Evolutionary conservation across 2,113 vertebrate genomes (phyloP), one percentile per base, ranked within the genome.

Genomic region (Alligator mississippiensis): DNA sequence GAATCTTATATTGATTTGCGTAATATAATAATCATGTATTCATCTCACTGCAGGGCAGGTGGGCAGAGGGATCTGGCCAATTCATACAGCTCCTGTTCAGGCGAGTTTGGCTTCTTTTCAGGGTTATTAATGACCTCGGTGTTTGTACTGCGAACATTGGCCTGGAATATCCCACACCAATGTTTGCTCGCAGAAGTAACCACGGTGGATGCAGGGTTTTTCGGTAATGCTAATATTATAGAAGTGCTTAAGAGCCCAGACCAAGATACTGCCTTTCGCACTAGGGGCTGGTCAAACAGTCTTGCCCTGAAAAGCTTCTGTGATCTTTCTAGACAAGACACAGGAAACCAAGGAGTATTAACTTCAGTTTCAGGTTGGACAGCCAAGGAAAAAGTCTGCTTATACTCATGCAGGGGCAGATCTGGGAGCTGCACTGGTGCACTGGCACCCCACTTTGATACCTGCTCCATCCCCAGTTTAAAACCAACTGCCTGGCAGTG

Each of bases 1-100:
- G 87, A 96, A 79, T 77, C 81, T 85, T 81, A 59, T 93, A 92
- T 85, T 83, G 82, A 94, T 85, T 94, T 28, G 83, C 60, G 89
- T 89, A 92, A 93, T 88, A 70, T 88, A 90, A 82, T 70, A 76
- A 25, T 80, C 80, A 68, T 70, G 62, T n/a, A 78, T 88, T 95
- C 90, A 68, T 54, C 85, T 84, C 82, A 57, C 9, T 83, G 47
- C 63, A 54, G 74, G 64, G 47, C 74, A 15, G 28, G 30, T 19
- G 60, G n/a, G 59, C 55, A 25, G 47, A 25, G 89, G 38, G 17
- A 54, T 4, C 30, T 55, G 21, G 64, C 80, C 85, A 1, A 78
- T 83, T 88, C 70, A 4, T 4, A 5, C 21, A 4, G 21, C n/a
- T 77, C 77, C 54, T 14, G 6, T 72, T 63, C 62, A 61, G n/a